Evolutionary conservation across 2,113 vertebrate genomes (phyloP).

Genomic region (Dasyprocta punctata): DNA sequence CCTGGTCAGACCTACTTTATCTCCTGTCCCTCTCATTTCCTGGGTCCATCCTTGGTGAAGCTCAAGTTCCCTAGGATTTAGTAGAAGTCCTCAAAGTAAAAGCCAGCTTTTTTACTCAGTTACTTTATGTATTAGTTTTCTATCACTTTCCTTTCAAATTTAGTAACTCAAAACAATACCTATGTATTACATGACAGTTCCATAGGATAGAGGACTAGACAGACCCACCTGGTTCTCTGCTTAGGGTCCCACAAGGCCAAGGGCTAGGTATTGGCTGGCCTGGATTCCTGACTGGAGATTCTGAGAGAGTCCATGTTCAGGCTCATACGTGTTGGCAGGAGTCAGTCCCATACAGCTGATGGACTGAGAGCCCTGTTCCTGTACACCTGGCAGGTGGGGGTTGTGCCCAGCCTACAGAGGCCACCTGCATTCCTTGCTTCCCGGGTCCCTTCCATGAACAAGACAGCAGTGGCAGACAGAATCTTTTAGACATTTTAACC

Average conservation of each 20-base stretch:
- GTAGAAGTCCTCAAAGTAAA: not conserved
- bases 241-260: not conserved
- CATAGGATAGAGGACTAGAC: not conserved
- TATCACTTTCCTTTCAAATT: not conserved
- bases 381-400: not conserved
- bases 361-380: not conserved
- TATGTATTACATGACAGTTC: not conserved
- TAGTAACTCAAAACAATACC: not conserved
- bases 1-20: not conserved
- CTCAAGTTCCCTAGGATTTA: not conserved
- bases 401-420: not conserved
- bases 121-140: constrained; percentile 1
- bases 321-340: not conserved
- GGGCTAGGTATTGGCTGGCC: not conserved
- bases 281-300: not conserved
- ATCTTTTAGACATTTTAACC: not conserved
- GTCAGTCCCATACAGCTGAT: not conserved
- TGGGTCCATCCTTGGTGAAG: not conserved
- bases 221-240: not conserved
- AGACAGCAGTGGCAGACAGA: not conserved
- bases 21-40: not conserved
- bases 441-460: not conserved
- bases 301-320: not conserved
- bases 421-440: not conserved
- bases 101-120: not conserved